A percentile compares a stretch with the other conserved stretches of the same genome.
These are phyloP conservation scores for Zosterops hypoxanthus DNA, from an alignment of 2,113 vertebrate genomes.

Conservation along the genomic window DNA sequence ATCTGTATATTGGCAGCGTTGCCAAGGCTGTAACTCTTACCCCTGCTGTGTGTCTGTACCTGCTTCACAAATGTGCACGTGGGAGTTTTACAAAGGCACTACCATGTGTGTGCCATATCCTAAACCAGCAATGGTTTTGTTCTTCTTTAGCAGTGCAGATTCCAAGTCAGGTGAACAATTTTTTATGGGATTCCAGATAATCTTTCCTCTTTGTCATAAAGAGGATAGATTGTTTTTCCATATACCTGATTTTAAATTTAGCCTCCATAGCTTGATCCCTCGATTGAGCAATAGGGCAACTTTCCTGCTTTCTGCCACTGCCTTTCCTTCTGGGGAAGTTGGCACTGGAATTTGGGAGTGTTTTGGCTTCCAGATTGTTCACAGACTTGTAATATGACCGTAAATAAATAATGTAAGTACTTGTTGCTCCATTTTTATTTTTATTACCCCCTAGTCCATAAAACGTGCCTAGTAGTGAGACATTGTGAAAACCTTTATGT, in stretches of 20 bases:
- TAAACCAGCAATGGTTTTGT: not conserved
- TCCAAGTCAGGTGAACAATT: not conserved
- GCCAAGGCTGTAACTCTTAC: not conserved
- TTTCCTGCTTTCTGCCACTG: not conserved
- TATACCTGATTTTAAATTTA: not conserved
- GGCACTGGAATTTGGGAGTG: not conserved
- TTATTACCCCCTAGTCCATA: not conserved
- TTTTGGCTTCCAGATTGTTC: constrained; percentile 29
- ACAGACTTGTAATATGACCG: not conserved
- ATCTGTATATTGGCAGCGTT: not conserved
- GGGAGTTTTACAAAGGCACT: not conserved
- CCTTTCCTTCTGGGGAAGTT: not conserved
- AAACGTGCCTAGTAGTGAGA: not conserved
- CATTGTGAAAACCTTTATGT: not conserved
- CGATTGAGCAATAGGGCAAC: not conserved
- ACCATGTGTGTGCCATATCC: not conserved
- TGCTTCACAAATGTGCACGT: not conserved
- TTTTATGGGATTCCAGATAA: not conserved
- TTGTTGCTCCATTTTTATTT: not conserved
- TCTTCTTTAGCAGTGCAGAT: not conserved
- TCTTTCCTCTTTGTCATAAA: not conserved
- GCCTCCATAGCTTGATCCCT: not conserved
- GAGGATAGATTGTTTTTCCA: not conserved
- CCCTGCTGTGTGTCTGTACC: not conserved
- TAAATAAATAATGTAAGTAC: constrained; percentile 15